These are phyloP conservation scores for Coreius guichenoti DNA, from an alignment of 2,797 vertebrate species.

Conservation along the genomic window DNA sequence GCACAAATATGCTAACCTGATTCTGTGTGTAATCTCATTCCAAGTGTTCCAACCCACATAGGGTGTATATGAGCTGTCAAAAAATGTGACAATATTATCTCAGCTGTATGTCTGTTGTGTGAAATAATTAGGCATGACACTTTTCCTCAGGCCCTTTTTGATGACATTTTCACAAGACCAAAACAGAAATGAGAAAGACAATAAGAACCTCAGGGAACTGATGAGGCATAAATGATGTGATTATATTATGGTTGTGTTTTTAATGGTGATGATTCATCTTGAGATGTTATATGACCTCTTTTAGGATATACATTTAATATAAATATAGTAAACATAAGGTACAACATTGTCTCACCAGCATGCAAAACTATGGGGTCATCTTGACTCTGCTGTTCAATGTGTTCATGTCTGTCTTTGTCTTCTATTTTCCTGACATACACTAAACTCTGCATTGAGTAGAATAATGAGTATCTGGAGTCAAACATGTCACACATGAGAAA, in stretches of 20 bases:
- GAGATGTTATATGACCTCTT: background rate
- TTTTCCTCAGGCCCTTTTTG: constrained; percentile 3
- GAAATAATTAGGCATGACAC: constrained; percentile 1
- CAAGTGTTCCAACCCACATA: background rate
- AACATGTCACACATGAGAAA: constrained; percentile 5
- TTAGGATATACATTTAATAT: background rate
- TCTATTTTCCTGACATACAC: background rate
- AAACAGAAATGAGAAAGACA: background rate
- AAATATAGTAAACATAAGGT: too few species aligned
- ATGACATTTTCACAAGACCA: constrained; percentile 12
- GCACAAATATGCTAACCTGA: background rate
- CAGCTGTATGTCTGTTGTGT: constrained; percentile 1
- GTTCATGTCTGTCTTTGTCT: constrained; percentile 1
- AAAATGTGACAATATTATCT: constrained; percentile 10
- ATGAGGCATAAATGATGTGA: background rate
- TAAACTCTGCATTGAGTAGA: background rate
- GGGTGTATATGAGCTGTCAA: background rate
- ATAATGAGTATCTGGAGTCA: constrained; percentile 27
- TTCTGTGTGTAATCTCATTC: constrained; percentile 2
- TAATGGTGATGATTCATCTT: background rate
- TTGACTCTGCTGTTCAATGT: background rate
- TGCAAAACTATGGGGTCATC: background rate
- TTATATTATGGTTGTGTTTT: background rate
- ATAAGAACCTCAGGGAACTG: background rate
- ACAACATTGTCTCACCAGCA: background rate